Base-by-base conservation (phyloP, 2,113 vertebrate species). In the Synchiropus splendidus region DNA sequence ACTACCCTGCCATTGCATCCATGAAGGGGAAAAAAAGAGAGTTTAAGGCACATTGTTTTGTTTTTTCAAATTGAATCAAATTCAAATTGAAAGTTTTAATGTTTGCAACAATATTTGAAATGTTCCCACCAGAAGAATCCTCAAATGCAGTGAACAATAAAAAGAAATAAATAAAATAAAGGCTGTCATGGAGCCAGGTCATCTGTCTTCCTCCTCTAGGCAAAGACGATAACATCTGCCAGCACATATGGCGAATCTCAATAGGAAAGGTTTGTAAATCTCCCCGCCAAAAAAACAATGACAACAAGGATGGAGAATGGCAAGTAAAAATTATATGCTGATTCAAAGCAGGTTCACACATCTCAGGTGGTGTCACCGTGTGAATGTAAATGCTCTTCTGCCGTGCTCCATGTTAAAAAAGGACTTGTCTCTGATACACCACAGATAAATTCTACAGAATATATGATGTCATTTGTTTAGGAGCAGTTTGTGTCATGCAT, bases 151-250 rank as follows among this genome's bases (percentile, higher is more conserved):
- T n/a, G n/a, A n/a, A n/a, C n/a, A n/a, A n/a, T n/a, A n/a, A n/a
- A n/a, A n/a, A n/a, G n/a, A n/a, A n/a, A n/a, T n/a, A n/a, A n/a
- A n/a, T n/a, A n/a, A n/a, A n/a, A n/a, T n/a, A n/a, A n/a, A n/a
- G n/a, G n/a, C n/a, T n/a, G n/a, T n/a, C n/a, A n/a, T 27, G 4
- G 58, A 75, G 79, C 78, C 84, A 82, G 84, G 74, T 82, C 78
- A 45, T 86, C 75, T 51, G 68, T 83, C 83, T 82, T 81, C 71
- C 59, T 71, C 77, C 62, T 83, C 64, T 49, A 64, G 77, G 69
- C 67, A 42, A 58, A 58, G 57, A 67, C 12, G 56, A 77, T 75
- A 78, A 69, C 83, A 85, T 82, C 82, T 83, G 82, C 78, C 78
- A 55, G 63, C 57, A 65, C 80, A 84, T 77, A 78, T 79, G 77